A percentile compares a stretch with the other conserved stretches of the same genome.
Conservation (phyloP, 2,797 vertebrate genomes). For the Nyctibius grandis region DNA sequence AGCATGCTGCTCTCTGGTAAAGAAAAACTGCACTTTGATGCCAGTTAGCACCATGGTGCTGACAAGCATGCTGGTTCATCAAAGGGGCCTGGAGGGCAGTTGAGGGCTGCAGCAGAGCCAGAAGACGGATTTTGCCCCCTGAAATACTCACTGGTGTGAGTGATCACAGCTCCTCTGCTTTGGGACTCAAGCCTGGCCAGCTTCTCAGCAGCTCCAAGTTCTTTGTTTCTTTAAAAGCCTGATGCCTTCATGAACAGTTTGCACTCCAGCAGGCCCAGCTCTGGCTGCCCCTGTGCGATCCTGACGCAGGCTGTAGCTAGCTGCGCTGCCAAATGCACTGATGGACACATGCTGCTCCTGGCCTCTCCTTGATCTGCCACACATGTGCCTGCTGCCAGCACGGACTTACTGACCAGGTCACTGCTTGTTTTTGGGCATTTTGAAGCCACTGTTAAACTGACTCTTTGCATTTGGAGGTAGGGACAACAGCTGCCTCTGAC, state of each 20-base stretch:
- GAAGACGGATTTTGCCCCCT: neutral
- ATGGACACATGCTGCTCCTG: neutral
- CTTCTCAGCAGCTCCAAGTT: neutral
- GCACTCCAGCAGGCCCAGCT: neutral
- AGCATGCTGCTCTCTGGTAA: neutral
- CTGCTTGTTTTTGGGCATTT: accelerated
- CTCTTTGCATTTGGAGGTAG: neutral
- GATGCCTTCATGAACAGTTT: neutral
- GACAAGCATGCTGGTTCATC: neutral
- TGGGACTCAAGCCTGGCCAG: neutral
- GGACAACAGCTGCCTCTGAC: neutral
- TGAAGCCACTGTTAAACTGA: neutral
- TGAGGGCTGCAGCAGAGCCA: neutral
- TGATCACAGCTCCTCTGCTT: neutral
- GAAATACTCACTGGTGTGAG: neutral
- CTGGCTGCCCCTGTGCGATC: neutral
- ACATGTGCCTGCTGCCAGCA: neutral
- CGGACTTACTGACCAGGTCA: neutral
- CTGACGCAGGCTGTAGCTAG: neutral
- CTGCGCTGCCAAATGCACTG: neutral
- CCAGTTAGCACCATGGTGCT: neutral
- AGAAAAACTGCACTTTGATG: neutral
- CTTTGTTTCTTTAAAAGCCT: neutral
- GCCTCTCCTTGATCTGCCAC: neutral
- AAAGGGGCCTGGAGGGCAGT: neutral